phyloP scores from a whole-genome alignment of 2,797 vertebrate genomes.

The Dendrocincla tyrannina region DNA sequence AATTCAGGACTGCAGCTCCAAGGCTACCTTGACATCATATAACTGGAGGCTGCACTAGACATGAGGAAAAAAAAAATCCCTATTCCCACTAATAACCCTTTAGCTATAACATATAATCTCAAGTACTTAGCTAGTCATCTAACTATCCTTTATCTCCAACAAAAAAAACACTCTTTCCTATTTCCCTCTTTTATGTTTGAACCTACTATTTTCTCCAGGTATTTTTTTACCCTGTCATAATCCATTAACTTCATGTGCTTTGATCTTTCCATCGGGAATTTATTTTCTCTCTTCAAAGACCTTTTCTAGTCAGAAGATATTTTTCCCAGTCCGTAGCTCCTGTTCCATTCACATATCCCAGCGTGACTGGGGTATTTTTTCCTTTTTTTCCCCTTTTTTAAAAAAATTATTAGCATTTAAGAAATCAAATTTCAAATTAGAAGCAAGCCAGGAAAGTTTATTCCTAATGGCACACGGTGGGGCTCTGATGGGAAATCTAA shows the following conservation, averaged over 20 bases:
- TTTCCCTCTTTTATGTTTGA: background rate
- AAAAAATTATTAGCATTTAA: background rate
- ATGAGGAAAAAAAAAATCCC: background rate
- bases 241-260: constrained; percentile 16
- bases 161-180: background rate
- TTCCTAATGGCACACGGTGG: background rate
- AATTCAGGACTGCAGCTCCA: background rate
- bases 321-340: background rate
- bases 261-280: constrained; percentile 12
- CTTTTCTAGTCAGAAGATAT: background rate
- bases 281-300: constrained; percentile 15
- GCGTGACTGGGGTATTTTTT: background rate
- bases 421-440: background rate
- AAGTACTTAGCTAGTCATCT: background rate
- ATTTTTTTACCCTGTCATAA: background rate
- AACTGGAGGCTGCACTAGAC: background rate
- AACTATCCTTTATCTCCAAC: background rate
- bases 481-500: background rate
- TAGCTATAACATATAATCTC: background rate
- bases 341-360: background rate
- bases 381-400: background rate
- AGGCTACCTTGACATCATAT: background rate
- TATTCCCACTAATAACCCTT: background rate
- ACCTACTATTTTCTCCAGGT: constrained; percentile 16
- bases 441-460: background rate